Evolutionary conservation across 2,113 vertebrate species (phyloP).

Genomic region (Xyrauchen texanus): DNA sequence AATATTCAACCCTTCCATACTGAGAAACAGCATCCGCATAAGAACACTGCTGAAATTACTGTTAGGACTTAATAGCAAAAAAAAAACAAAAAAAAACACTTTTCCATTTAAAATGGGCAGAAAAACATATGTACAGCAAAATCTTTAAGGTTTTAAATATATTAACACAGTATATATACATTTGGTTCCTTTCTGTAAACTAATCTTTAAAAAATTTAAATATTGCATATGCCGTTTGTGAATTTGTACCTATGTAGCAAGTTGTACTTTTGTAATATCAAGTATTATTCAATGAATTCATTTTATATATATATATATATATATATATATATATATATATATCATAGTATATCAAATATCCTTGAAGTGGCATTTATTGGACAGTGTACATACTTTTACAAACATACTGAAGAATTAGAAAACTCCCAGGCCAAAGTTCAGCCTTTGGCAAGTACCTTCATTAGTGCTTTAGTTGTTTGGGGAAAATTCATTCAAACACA

Average conservation of each 20-base stretch:
- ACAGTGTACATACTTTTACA: conserved; percentile 62
- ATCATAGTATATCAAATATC: conserved; percentile 77
- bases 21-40: conserved; percentile 86
- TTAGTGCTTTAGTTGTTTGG: conserved; percentile 72
- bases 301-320: too few relatives aligned
- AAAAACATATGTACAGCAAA: conserved; percentile 86
- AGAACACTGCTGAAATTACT: conserved; percentile 92
- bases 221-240: conserved; percentile 96
- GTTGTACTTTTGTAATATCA: conserved; percentile 68
- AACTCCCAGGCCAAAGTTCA: conserved; percentile 65
- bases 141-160: conserved; percentile 87
- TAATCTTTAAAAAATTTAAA: conserved; percentile 87
- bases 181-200: conserved; percentile 98
- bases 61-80: conserved; percentile 87
- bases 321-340: too few relatives aligned
- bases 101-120: conserved; percentile 84
- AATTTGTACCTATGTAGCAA: conserved; percentile 86
- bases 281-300: conserved; percentile 67
- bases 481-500: conserved; percentile 69
- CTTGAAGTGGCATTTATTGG: conserved; percentile 73
- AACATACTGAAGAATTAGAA: conserved; percentile 67
- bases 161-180: conserved; percentile 87
- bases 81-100: conserved; percentile 70
- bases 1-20: conserved; percentile 85
- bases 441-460: conserved; percentile 76